Evolutionary conservation across 2,888 invertebrate genomes (phyloP), one percentile per base, ranked within the genome.

Genomic region (Platypus cylindrus): DNA sequence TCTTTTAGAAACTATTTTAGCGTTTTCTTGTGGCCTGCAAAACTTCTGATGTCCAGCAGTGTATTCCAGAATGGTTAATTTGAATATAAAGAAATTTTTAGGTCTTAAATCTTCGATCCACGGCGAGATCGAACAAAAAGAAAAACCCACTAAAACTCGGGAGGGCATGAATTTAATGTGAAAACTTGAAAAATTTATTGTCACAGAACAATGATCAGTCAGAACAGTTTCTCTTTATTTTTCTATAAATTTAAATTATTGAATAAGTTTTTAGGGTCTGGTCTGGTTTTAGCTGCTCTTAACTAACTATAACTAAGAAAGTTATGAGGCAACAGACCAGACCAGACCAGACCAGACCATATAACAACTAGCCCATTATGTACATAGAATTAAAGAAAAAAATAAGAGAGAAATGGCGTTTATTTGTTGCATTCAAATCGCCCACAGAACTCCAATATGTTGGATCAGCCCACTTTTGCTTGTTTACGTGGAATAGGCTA

Each of bases 171-270:
- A 58, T 58, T 60, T 60, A 61, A 62, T 61, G 62, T 60, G 59
- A 55, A 62, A 62, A 62, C 58, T 61, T 59, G 47, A 59, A n/a
- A n/a, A 62, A 62, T 62, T 62, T 62, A 62, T 59, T 48, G 55
- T 55, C 50, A 46, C 55, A 62, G 62, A 62, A 62, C 62, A 62
- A 62, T 62, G 60, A 62, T 61, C n/a, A n/a, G n/a, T n/a, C n/a
- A n/a, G 33, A 54, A 56, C 52, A 59, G 58, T 62, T 62, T n/a
- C n/a, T n/a, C n/a, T n/a, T n/a, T n/a, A n/a, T n/a, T n/a, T n/a
- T 30, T 62, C 61, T 60, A 61, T 62, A 54, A 60, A 58, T 49
- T 57, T 60, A 61, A 62, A 61, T 60, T 61, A 62, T 62, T 59
- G 40, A 38, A 29, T 43, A 40, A 38, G 40, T 43, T 43, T 31